Conservation (phyloP, 1,140 invertebrate species). For the Bathynomus jamesi region DNA sequence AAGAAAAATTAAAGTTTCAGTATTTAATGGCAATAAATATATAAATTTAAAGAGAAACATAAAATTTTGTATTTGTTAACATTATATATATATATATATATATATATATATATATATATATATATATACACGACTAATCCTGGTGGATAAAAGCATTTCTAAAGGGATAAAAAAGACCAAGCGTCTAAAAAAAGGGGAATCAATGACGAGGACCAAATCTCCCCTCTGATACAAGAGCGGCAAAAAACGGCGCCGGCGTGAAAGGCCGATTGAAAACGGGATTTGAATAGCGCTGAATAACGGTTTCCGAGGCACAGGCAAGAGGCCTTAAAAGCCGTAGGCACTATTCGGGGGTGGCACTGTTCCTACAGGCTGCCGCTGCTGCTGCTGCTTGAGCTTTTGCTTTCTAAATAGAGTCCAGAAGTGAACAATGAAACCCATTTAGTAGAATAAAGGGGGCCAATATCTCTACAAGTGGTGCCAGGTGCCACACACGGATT, state of each 20-base stretch:
- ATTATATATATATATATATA: background rate
- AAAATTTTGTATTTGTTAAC: background rate
- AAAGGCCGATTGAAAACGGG: background rate
- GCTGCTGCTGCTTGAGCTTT: background rate
- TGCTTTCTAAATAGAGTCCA: background rate
- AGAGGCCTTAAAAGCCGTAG: background rate
- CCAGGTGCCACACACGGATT: no score
- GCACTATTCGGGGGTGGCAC: background rate
- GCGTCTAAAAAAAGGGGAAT: background rate
- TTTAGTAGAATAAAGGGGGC: background rate
- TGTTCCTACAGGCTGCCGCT: background rate
- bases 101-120: background rate
- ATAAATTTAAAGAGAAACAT: background rate
- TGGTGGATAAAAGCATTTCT: background rate
- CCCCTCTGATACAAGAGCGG: background rate
- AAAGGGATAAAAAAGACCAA: background rate
- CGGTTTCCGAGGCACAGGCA: background rate
- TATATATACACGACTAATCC: background rate
- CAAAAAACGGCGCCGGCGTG: background rate
- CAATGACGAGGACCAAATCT: background rate
- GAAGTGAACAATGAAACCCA: background rate
- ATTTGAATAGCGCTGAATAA: background rate
- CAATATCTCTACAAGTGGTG: background rate
- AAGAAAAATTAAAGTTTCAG: no score
- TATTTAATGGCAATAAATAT: no score